Evolutionary conservation across 53 echinoderm and acorn worm genomes (phyloP).

Genomic region (Holothuria scabra): DNA sequence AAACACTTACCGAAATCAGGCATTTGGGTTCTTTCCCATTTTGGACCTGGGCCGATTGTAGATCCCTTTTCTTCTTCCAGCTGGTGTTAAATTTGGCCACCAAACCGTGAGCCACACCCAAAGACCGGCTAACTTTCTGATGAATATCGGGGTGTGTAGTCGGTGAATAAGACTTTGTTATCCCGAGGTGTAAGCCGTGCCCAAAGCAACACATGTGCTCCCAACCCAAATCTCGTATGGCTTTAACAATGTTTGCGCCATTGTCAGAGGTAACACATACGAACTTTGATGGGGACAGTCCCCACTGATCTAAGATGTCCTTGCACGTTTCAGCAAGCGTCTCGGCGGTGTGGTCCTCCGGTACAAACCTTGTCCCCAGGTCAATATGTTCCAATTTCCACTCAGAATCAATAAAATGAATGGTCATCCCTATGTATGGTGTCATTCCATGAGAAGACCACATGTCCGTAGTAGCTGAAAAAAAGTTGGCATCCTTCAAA

Average conservation of each 20-base stretch:
- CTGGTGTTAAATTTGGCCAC: no score
- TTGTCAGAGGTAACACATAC: slow-evolving; percentile 24
- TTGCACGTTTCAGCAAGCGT: background rate
- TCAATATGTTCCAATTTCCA: slow-evolving; percentile 38
- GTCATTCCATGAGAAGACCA: slow-evolving; percentile 62
- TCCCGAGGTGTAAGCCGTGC: slow-evolving; percentile 50
- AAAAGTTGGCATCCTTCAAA: background rate
- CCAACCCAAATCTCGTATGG: slow-evolving; percentile 19
- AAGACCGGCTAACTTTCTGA: slow-evolving; percentile 20
- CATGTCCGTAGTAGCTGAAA: slow-evolving; percentile 55
- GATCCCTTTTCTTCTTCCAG: no score
- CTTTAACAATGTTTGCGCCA: slow-evolving; percentile 51
- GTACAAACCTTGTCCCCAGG: slow-evolving; percentile 33
- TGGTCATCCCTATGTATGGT: no score
- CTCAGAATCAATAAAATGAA: no score
- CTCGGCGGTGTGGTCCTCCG: slow-evolving; percentile 27
- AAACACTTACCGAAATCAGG: no score
- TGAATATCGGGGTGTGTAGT: slow-evolving; percentile 42
- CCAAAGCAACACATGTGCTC: slow-evolving; percentile 21
- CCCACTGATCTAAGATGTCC: slow-evolving; percentile 47
- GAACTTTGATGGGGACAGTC: background rate
- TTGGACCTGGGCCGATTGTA: no score
- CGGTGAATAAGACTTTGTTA: slow-evolving; percentile 50
- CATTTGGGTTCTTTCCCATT: no score
- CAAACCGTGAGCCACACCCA: slow-evolving; percentile 26